Percentiles rank a stretch among this genome's conserved stretches.
phyloP scores from a whole-genome alignment of 2,797 vertebrate genomes.

The Agapornis canus region DNA sequence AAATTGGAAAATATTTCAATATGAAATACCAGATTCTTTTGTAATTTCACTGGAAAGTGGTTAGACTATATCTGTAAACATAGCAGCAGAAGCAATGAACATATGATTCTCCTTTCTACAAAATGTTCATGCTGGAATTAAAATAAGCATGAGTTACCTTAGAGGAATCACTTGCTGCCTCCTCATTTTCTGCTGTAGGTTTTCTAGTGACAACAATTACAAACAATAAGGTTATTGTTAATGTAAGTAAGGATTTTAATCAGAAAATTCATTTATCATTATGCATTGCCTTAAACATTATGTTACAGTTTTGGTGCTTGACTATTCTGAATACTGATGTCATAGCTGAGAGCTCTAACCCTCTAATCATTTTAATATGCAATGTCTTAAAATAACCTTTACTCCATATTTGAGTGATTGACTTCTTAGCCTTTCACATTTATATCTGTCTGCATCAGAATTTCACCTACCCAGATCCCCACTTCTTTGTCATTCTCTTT shows the following conservation, averaged over 20 bases:
- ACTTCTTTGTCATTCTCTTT: not conserved
- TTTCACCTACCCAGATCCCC: not conserved
- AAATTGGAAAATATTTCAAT: not conserved
- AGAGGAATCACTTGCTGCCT: not conserved
- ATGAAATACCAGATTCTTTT: not conserved
- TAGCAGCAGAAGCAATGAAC: not conserved
- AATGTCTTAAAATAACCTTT: not conserved
- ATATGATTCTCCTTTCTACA: not conserved
- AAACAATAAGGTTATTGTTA: not conserved
- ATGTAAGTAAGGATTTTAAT: not conserved
- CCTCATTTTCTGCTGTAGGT: constrained; percentile 33
- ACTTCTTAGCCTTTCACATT: not conserved
- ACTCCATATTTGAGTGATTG: not conserved
- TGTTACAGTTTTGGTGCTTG: not conserved
- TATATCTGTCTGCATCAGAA: not conserved
- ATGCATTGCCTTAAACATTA: not conserved
- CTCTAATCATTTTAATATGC: not conserved
- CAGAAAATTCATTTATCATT: not conserved
- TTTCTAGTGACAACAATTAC: constrained; percentile 36
- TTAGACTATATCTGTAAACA: not conserved
- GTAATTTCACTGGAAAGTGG: not conserved
- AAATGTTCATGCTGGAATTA: not conserved
- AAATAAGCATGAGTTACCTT: constrained; percentile 67
- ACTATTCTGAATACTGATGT: not conserved
- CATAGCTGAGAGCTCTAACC: not conserved